Percentiles rank a stretch among this genome's conserved stretches.
Evolutionary conservation across 1,140 invertebrate genomes (phyloP).

Genomic region (Cherax quadricarinatus): DNA sequence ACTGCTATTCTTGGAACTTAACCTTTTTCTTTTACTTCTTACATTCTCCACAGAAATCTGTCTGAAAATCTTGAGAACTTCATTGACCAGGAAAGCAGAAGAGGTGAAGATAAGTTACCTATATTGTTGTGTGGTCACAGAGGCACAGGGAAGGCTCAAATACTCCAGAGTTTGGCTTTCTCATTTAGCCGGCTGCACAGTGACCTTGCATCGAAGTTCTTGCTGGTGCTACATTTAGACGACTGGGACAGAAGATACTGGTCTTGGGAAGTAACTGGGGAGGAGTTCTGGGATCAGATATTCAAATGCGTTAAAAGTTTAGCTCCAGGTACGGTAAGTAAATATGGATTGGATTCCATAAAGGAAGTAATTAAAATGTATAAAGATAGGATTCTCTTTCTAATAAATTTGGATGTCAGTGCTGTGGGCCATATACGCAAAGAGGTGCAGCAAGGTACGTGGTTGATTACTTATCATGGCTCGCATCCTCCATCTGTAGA

Average conservation of each 20-base stretch:
- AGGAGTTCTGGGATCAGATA: background rate
- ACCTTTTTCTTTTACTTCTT: background rate
- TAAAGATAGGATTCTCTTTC: background rate
- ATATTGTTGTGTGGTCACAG: constrained; percentile 19
- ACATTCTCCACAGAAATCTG: background rate
- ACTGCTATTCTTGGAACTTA: too few relatives aligned
- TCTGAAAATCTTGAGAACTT: constrained; percentile 18
- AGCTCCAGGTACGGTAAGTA: background rate
- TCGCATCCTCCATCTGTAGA: background rate
- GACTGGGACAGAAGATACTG: background rate
- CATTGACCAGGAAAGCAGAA: background rate
- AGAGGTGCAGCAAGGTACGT: background rate
- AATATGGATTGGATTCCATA: background rate
- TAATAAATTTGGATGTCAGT: constrained; percentile 2
- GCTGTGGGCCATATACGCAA: background rate
- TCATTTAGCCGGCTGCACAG: background rate
- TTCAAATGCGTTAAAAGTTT: background rate
- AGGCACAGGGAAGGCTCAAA: constrained; percentile 10
- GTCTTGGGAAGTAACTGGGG: background rate
- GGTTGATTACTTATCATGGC: background rate
- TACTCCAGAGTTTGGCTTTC: background rate
- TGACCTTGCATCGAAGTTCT: background rate
- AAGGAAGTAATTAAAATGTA: background rate
- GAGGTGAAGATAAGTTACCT: background rate
- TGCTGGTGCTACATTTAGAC: background rate